Conservation (phyloP, 2,888 invertebrate genomes). For the Pinctada fucata region DNA sequence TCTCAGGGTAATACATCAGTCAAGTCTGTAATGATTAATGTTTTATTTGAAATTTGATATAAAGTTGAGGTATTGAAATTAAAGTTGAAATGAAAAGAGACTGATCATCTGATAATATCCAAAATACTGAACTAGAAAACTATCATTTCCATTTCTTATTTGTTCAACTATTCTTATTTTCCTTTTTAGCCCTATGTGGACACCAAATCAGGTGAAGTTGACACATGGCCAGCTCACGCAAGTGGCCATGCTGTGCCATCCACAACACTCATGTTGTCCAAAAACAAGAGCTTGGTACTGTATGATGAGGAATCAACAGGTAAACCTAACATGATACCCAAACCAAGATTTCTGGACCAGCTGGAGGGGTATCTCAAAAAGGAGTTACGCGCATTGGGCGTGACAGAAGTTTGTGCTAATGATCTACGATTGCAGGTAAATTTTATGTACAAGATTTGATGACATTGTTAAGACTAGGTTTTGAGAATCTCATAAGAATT, state of each 20-base stretch:
- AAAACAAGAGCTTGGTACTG: conserved; percentile 71
- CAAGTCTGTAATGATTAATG: no score
- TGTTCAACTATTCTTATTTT: neutral
- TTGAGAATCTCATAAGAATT: no score
- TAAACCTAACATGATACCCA: conserved; percentile 72
- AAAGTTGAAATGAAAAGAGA: no score
- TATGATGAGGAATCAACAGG: conserved; percentile 71
- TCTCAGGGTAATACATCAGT: conserved; percentile 59
- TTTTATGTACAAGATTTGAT: neutral
- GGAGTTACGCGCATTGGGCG: conserved; percentile 73
- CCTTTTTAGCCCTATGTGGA: conserved; percentile 70
- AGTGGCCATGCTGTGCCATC: conserved; percentile 68
- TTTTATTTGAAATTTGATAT: no score
- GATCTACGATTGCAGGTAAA: conserved; percentile 74
- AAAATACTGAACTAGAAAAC: no score
- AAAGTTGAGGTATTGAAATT: no score
- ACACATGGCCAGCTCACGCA: conserved; percentile 77
- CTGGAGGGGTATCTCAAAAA: conserved; percentile 75
- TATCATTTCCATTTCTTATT: no score
- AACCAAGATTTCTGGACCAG: conserved; percentile 75
- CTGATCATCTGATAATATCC: no score
- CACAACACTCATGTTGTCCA: conserved; percentile 68
- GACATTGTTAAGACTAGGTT: no score
- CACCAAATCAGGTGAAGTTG: conserved; percentile 72
- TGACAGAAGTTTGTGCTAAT: conserved; percentile 71